Conservation (phyloP, 2,797 vertebrate genomes). For the Chrosomus eos region DNA sequence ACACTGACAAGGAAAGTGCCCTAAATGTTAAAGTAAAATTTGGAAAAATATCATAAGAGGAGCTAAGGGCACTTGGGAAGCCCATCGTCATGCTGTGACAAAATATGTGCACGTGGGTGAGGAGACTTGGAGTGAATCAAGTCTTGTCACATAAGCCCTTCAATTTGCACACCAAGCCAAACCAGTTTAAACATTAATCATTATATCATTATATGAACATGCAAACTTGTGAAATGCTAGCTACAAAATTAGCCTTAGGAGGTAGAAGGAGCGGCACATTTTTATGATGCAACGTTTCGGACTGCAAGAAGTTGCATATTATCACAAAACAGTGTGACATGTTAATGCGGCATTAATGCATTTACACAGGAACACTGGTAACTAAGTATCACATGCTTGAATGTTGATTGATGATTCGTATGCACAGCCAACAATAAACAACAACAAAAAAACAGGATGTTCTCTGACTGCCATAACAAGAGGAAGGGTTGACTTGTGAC, state of each 20-base stretch:
- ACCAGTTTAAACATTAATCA: not conserved
- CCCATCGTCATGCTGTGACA: not conserved
- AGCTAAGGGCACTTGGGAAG: not conserved
- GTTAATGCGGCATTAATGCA: not conserved
- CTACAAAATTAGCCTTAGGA: not conserved
- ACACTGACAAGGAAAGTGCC: not conserved
- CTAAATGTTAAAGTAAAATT: not conserved
- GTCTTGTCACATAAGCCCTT: not conserved
- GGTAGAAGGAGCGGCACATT: not conserved
- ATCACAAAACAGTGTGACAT: not conserved
- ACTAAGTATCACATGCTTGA: not conserved
- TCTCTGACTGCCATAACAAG: not conserved
- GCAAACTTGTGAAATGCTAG: not conserved
- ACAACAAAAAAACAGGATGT: not conserved
- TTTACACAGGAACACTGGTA: not conserved
- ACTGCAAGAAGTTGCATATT: not conserved
- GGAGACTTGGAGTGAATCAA: conserved; percentile 53
- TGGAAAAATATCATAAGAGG: not conserved
- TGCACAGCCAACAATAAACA: not conserved
- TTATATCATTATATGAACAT: not conserved
- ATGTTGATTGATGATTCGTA: not conserved
- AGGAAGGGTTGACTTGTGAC: not conserved
- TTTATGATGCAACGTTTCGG: not conserved
- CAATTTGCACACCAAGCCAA: not conserved
- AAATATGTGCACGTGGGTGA: conserved; percentile 48